These are phyloP conservation scores for Drosophila colorata DNA, from an alignment of 2,888 invertebrate species.

Conservation along the genomic window DNA sequence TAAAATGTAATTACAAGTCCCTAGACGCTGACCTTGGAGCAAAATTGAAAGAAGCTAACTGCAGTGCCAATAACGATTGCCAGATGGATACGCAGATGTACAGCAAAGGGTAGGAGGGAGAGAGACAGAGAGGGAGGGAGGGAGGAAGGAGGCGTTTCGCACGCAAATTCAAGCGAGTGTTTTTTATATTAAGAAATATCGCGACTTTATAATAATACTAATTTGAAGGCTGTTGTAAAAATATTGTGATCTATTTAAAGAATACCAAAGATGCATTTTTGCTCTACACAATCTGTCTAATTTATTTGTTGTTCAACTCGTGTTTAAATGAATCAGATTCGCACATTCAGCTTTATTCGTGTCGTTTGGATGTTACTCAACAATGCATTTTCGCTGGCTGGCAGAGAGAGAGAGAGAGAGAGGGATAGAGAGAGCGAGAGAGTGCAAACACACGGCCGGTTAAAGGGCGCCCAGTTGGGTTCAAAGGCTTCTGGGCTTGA, in stretches of 20 bases:
- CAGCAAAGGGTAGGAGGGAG: background rate
- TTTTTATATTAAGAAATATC: background rate
- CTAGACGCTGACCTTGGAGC: conserved; percentile 5
- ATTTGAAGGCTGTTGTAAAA: background rate
- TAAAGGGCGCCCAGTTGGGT: background rate
- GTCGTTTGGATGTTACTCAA: background rate
- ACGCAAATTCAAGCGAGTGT: background rate
- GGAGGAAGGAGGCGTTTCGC: background rate
- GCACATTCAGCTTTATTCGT: background rate
- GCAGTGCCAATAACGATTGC: conserved; percentile 15
- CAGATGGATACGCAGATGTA: background rate
- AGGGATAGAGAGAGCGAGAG: background rate
- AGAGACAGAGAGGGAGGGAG: background rate
- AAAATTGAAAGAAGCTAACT: conserved; percentile 1
- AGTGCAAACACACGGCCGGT: background rate
- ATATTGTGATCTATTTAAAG: no score
- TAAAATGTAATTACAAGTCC: conserved; percentile 5
- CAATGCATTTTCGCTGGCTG: background rate
- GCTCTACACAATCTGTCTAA: background rate
- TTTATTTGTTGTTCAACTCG: no score
- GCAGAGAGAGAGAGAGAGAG: background rate
- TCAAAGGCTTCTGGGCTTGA: background rate
- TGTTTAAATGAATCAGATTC: background rate
- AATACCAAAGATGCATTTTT: background rate
- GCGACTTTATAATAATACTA: background rate